Evolutionary conservation across 2,888 invertebrate genomes (phyloP), one percentile per base, ranked within the genome.

Genomic region (Nemotelus nigrinus): DNA sequence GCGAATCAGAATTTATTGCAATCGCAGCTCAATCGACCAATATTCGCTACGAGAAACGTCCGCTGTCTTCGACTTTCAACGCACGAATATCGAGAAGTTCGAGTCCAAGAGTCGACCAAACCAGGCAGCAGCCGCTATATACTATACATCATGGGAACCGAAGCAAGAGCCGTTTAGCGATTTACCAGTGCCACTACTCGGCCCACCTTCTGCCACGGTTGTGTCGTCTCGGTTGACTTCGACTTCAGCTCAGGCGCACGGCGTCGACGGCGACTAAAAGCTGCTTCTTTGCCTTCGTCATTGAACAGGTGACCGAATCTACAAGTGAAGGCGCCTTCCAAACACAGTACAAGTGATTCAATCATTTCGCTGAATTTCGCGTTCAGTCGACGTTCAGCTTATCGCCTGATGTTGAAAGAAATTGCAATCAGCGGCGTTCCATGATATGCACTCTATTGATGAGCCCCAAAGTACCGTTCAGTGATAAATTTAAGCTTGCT

Each of bases 241-340:
- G 6, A 58, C 8, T n/a, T 58, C 58, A 7, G 58, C 58, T 58
- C 58, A 58, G 25, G 58, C 58, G 58, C 58, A 58, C 58, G 25
- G n/a, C 25, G 4, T 4, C 58, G 4, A 5, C n/a, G 25, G n/a
- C 58, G 8, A 1, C 58, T 58, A n/a, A 5, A 4, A 4, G 5
- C 58, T 58, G 8, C 50, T 8, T 5, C 5, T 7, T 8, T 8
- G 50, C 50, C 50, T 5, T 50, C 50, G 6, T 5, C 8, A 8
- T 50, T 50, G 8, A 50, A 50, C 50, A 50, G 50, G 50, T 50
- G 50, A 50, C 50, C 50, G 6, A 50, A 8, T 8, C 6, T 5
- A 8, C 8, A 8, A 7, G 50, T 50, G 50, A 50, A 8, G 50
- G 5, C 5, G 50, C 8, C 8, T 1, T 50, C 1, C 8, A 8